Evolutionary conservation across 2,113 vertebrate species (phyloP).

Genomic region (Salvelinus sp.): DNA sequence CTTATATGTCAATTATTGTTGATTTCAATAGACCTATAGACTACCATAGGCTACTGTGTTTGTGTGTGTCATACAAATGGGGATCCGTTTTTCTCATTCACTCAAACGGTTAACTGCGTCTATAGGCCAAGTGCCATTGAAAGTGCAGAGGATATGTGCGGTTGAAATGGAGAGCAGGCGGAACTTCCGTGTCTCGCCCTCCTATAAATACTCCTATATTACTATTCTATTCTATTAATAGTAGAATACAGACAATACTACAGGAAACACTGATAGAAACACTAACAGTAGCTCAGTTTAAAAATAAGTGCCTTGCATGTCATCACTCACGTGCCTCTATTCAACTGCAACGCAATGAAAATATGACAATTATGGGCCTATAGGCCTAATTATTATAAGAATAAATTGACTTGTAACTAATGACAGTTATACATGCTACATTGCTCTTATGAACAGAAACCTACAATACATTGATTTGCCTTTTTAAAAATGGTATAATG

Average conservation of each 20-base stretch:
- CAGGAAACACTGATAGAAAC: constrained; percentile 55
- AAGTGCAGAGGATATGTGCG: constrained; percentile 39
- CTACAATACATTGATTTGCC: background rate
- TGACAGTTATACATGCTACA: too few species aligned
- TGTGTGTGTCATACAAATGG: background rate
- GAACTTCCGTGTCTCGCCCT: constrained; percentile 26
- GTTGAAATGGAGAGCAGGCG: constrained; percentile 30
- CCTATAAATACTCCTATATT: constrained; percentile 62
- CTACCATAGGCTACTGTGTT: background rate
- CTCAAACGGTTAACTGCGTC: constrained; percentile 18
- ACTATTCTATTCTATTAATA: constrained; percentile 64
- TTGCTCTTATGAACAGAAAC: too few species aligned
- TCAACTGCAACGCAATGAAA: too few species aligned
- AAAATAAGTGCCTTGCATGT: constrained; percentile 29
- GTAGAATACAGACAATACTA: constrained; percentile 48
- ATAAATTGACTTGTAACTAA: too few species aligned
- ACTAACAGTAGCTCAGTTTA: constrained; percentile 27
- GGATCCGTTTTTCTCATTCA: background rate
- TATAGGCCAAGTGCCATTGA: constrained; percentile 23
- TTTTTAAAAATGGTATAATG: background rate
- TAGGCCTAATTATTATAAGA: too few species aligned
- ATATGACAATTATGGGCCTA: too few species aligned
- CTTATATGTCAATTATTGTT: background rate
- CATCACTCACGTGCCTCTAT: background rate
- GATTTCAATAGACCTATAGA: background rate